These are phyloP conservation scores for Allobates femoralis DNA, from an alignment of 2,797 vertebrate species.

Conservation along the genomic window DNA sequence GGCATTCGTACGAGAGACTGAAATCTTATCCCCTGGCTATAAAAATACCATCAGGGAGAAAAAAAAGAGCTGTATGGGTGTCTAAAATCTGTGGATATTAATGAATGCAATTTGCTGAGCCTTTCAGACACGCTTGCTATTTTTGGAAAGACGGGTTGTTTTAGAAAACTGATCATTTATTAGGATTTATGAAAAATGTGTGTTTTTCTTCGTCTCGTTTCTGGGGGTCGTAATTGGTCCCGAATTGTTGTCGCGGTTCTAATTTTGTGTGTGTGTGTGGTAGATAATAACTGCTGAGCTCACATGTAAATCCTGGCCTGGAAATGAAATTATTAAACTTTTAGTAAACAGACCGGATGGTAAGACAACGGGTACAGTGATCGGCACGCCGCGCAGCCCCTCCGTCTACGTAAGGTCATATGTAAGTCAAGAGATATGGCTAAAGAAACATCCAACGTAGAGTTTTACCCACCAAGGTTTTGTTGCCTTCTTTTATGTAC, in stretches of 20 bases:
- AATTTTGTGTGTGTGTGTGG: constrained; percentile 48
- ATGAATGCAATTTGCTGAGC: constrained; percentile 54
- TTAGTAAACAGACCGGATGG: neutral
- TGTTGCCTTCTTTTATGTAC: neutral
- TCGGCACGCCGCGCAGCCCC: no score
- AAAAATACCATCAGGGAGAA: constrained; percentile 25
- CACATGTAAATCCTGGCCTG: constrained; percentile 26
- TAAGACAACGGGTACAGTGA: neutral
- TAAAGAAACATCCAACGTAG: neutral
- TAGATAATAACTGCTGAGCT: constrained; percentile 34
- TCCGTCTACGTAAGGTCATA: neutral
- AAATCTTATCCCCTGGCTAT: constrained; percentile 53
- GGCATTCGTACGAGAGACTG: constrained; percentile 38
- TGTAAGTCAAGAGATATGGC: neutral
- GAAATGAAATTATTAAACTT: constrained; percentile 20
- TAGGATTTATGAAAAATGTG: constrained; percentile 48
- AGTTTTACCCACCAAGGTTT: neutral
- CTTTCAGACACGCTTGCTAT: constrained; percentile 57
- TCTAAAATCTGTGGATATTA: constrained; percentile 52
- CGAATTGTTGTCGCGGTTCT: constrained; percentile 44
- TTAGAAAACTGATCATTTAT: constrained; percentile 60
- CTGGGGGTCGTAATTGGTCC: constrained; percentile 43
- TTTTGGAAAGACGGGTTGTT: constrained; percentile 58
- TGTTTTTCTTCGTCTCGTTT: constrained; percentile 49
- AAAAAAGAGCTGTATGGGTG: constrained; percentile 25